A percentile compares a stretch with the other conserved stretches of the same genome.
Evolutionary conservation across 2,113 vertebrate genomes (phyloP).

Genomic region (Tyto alba): DNA sequence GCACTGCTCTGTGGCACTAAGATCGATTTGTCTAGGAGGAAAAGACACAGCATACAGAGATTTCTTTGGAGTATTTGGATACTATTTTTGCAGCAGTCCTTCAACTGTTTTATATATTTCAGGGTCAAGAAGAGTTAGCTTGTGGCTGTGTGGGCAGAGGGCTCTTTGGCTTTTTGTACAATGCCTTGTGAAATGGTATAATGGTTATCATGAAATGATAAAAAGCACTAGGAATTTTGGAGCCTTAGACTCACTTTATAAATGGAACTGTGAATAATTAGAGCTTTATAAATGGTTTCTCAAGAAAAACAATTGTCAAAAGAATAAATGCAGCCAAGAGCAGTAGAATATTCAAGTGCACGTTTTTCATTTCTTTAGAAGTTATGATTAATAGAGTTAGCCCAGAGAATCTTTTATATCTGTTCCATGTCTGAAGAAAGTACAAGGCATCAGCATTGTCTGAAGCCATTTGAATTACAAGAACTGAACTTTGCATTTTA

Average conservation of each 20-base stretch:
- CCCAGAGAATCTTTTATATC: background rate
- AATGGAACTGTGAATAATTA: background rate
- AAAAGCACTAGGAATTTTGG: background rate
- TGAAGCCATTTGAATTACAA: background rate
- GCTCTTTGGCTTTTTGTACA: background rate
- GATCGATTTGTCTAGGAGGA: background rate
- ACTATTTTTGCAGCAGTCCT: background rate
- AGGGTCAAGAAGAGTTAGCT: background rate
- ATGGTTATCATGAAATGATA: background rate
- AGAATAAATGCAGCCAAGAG: background rate
- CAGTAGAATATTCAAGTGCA: background rate
- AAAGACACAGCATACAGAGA: background rate
- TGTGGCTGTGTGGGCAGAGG: background rate
- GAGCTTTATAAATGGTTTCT: background rate
- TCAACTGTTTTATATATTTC: background rate
- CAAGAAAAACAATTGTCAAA: background rate
- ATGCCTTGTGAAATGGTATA: background rate
- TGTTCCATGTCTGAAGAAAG: background rate
- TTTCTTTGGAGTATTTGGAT: background rate
- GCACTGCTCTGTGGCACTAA: background rate
- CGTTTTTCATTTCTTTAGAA: background rate
- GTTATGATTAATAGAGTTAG: background rate
- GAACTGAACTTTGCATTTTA: background rate
- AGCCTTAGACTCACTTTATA: background rate
- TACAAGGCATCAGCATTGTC: background rate